Conservation (phyloP, 2,888 invertebrate genomes). For the Piscicola geometra region DNA sequence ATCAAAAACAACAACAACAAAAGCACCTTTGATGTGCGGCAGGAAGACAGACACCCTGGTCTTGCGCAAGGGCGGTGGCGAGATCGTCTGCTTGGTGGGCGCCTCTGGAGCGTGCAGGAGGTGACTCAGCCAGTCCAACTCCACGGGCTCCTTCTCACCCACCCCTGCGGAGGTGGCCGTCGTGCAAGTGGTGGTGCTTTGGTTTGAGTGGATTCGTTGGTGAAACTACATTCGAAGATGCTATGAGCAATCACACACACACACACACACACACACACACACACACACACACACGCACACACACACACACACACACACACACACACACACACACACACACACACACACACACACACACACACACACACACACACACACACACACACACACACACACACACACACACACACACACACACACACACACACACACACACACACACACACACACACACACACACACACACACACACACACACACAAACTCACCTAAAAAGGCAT, state of each 20-base stretch:
- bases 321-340: no score
- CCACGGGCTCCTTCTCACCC: slow-evolving; percentile 1
- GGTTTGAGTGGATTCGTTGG: no score
- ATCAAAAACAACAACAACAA: background rate
- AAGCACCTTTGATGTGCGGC: background rate
- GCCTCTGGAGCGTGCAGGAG: background rate
- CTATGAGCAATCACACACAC: background rate
- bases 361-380: no score
- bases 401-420: no score
- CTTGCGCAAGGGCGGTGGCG: slow-evolving; percentile 20
- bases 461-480: background rate
- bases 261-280: no score
- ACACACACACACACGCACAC: no score
- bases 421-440: slow-evolving; percentile 1
- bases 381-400: no score
- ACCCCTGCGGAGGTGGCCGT: no score
- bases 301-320: no score
- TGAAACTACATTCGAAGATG: no score
- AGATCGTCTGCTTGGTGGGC: background rate
- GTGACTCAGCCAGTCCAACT: slow-evolving; percentile 7
- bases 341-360: no score
- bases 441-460: background rate
- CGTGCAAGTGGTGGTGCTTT: no score
- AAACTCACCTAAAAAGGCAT: slow-evolving; percentile 76
- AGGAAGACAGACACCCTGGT: slow-evolving; percentile 7